phyloP scores from a whole-genome alignment of 1,140 invertebrate genomes.

The Tetramorium alpestre region DNA sequence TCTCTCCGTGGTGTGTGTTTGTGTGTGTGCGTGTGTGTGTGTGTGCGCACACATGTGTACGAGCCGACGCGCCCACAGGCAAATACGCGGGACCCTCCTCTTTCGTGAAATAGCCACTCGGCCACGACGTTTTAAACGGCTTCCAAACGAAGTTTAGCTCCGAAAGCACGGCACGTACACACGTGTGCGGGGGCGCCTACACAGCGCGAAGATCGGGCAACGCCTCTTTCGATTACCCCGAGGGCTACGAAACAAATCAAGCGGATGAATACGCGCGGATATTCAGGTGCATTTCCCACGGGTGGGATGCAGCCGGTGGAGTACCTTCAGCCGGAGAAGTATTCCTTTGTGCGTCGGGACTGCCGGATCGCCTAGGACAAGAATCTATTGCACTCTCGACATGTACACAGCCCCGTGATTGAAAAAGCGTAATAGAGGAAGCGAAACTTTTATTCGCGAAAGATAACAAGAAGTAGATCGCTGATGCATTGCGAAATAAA shows the following conservation, averaged over 20 bases:
- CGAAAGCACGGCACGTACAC: constrained; percentile 26
- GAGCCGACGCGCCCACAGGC: neutral
- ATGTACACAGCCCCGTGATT: constrained; percentile 27
- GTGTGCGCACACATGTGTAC: neutral
- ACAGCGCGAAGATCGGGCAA: constrained; percentile 73
- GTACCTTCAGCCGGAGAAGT: constrained; percentile 19
- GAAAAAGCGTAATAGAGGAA: constrained; percentile 51
- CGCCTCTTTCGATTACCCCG: constrained; percentile 76
- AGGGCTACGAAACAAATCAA: constrained; percentile 78
- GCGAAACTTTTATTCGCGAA: neutral
- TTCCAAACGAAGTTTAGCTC: constrained; percentile 13
- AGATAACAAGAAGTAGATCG: neutral
- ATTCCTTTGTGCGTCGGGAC: constrained; percentile 59
- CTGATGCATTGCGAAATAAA: neutral
- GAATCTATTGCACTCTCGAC: constrained; percentile 52
- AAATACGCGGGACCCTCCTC: constrained; percentile 52
- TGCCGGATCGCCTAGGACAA: constrained; percentile 36
- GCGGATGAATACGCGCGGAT: constrained; percentile 70
- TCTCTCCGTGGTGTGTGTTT: neutral
- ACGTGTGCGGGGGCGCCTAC: constrained; percentile 17
- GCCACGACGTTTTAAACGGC: constrained; percentile 63
- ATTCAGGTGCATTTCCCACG: constrained; percentile 78
- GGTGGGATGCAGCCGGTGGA: constrained; percentile 57
- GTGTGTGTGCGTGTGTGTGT: too few relatives aligned
- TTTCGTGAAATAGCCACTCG: constrained; percentile 69